A percentile compares a stretch with the other conserved stretches of the same genome.
Evolutionary conservation across 2,113 vertebrate species (phyloP).

Genomic region (Pedionomus torquatus): DNA sequence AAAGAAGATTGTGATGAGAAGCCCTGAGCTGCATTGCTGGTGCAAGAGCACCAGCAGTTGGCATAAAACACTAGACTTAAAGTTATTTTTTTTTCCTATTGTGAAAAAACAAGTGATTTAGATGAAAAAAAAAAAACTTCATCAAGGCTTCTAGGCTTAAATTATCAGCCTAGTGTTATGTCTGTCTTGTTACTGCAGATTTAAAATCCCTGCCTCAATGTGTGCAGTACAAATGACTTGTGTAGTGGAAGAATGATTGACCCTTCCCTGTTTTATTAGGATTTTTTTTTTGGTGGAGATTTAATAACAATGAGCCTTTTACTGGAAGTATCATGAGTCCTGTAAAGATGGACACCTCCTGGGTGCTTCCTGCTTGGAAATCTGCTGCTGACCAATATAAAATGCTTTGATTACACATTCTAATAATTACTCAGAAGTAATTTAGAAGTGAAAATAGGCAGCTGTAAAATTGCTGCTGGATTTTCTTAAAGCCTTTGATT

Average conservation of each 20-base stretch:
- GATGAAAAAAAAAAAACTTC: not conserved
- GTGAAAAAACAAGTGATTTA: not conserved
- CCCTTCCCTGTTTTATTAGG: not conserved
- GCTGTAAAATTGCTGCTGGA: not conserved
- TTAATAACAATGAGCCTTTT: not conserved
- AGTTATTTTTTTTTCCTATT: not conserved
- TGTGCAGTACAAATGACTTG: not conserved
- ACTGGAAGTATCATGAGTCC: not conserved
- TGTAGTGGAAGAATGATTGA: rapidly evolving
- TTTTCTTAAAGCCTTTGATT: not conserved
- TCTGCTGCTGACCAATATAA: not conserved
- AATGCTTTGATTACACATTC: not conserved
- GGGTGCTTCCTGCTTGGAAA: not conserved
- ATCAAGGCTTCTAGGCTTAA: not conserved
- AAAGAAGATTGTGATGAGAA: not conserved
- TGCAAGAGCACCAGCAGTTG: not conserved
- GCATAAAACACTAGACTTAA: not conserved
- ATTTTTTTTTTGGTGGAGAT: not conserved
- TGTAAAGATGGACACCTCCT: not conserved
- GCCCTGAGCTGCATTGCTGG: not conserved
- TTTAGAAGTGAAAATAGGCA: not conserved
- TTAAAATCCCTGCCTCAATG: not conserved
- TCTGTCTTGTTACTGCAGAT: not conserved
- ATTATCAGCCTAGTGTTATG: not conserved
- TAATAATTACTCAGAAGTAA: not conserved